phyloP scores from a whole-genome alignment of 2,888 invertebrate genomes.

The Dynastes maya region DNA sequence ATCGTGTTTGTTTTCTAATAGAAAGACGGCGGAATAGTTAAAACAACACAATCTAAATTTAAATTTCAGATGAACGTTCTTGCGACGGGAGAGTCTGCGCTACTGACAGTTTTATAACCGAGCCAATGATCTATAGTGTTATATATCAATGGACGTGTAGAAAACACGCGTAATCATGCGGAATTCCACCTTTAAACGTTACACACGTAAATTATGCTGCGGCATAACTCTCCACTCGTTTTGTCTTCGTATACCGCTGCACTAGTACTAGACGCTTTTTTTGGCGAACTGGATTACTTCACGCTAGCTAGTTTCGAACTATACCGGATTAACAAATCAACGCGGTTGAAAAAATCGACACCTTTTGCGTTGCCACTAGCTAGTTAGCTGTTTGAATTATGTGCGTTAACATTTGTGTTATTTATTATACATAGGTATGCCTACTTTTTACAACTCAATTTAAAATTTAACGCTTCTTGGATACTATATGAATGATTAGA shows the following conservation, averaged over 20 bases:
- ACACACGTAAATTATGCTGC: slow-evolving; percentile 37
- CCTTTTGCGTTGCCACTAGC: slow-evolving; percentile 12
- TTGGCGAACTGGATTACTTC: not conserved
- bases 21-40: slow-evolving; percentile 9
- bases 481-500: not conserved
- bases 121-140: slow-evolving; percentile 46
- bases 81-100: slow-evolving; percentile 11
- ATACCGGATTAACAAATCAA: slow-evolving; percentile 32
- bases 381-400: slow-evolving; percentile 18
- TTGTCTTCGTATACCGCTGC: not conserved
- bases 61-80: slow-evolving; percentile 40
- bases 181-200: slow-evolving; percentile 47
- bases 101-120: slow-evolving; percentile 49
- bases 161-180: slow-evolving; percentile 48
- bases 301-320: slow-evolving; percentile 3
- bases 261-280: slow-evolving; percentile 2
- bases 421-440: not conserved
- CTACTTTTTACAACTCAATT: slow-evolving; percentile 6
- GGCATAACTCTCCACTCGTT: slow-evolving; percentile 17
- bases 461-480: not conserved
- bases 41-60: slow-evolving; percentile 39
- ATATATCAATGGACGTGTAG: slow-evolving; percentile 48
- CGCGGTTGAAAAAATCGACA: slow-evolving; percentile 18
- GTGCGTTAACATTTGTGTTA: slow-evolving; percentile 14
- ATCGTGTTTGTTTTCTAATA: slow-evolving; percentile 12